A percentile compares a stretch with the other conserved stretches of the same genome.
These are phyloP conservation scores for Encarsia formosa DNA, from an alignment of 2,888 invertebrate species.

Conservation along the genomic window DNA sequence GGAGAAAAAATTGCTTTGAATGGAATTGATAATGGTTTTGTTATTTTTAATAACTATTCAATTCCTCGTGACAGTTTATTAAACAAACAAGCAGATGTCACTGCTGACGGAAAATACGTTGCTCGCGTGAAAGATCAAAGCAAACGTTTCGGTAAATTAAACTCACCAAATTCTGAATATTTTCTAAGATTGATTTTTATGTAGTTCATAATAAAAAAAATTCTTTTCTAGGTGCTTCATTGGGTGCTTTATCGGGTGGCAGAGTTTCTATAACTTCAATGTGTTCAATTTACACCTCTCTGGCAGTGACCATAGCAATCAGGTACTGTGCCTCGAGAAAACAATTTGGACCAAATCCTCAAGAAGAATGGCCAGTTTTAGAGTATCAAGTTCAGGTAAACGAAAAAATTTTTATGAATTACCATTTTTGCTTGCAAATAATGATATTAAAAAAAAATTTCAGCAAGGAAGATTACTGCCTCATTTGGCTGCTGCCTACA, in stretches of 20 bases:
- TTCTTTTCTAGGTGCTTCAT: conserved; percentile 57
- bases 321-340: conserved; percentile 81
- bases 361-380: conserved; percentile 76
- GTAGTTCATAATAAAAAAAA: not conserved
- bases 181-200: too few species aligned
- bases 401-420: too few species aligned
- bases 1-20: conserved; percentile 90
- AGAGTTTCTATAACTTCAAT: conserved; percentile 70
- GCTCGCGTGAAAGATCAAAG: conserved; percentile 76
- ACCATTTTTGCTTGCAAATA: too few species aligned
- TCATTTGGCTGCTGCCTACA: conserved; percentile 66
- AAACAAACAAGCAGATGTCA: conserved; percentile 83
- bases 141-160: conserved; percentile 78
- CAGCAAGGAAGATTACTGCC: conserved; percentile 78
- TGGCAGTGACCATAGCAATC: conserved; percentile 77
- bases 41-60: conserved; percentile 75
- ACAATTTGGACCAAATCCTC: conserved; percentile 79
- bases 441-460: too few species aligned
- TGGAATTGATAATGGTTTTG: conserved; percentile 88
- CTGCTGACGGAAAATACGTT: conserved; percentile 75
- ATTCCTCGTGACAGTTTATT: conserved; percentile 76
- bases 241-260: conserved; percentile 79
- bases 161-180: too few species aligned
- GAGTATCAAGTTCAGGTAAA: conserved; percentile 85
- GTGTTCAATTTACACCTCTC: conserved; percentile 61